Base-by-base conservation (phyloP, 2,113 vertebrate species). In the Psittacula cyanocephala region DNA sequence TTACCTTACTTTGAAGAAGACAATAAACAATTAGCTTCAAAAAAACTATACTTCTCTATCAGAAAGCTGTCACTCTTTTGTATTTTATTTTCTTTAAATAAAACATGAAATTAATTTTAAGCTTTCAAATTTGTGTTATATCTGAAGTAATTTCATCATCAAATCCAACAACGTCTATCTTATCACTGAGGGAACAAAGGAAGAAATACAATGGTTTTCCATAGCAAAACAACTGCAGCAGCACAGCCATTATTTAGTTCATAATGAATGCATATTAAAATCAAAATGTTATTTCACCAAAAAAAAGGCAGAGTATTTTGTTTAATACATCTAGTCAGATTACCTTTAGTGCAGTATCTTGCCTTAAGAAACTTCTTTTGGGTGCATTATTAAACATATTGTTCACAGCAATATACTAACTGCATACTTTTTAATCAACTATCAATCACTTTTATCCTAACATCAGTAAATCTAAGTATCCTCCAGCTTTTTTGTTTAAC, bases 401-500 rank as follows among this genome's bases (percentile, higher is more conserved):
- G 9, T 43, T 70, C 80, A 62, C 41, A 78, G 20, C 49, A 33
- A 17, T 33, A 89, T 9, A 52, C 10, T 81, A 60, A 79, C 78
- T 29, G 68, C 41, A 60, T 5, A 1, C 3, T 41, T 50, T 89
- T 44, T 33, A 43, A 75, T 57, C 71, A 83, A 81, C 8, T 46
- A 91, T 60, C 37, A 63, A 84, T 57, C 71, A 57, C 35, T 82
- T 92, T 60, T 64, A 83, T 47, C 71, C 23, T 78, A 75, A 80
- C 6, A 5, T 81, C 44, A 80, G 17, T 60, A 88, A 95, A 91
- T 77, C 57, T 85, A 64, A 88, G 72, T 91, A 96, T 86, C 39
- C 25, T 86, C 41, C 63, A 43, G 29, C 84, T 6, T 6, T 93
- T 93, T 86, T 86, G 43, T 83, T 93, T 94, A 95, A 95, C 67